Base-by-base conservation (phyloP, 2,797 vertebrate species). In the Sphenodon punctatus region DNA sequence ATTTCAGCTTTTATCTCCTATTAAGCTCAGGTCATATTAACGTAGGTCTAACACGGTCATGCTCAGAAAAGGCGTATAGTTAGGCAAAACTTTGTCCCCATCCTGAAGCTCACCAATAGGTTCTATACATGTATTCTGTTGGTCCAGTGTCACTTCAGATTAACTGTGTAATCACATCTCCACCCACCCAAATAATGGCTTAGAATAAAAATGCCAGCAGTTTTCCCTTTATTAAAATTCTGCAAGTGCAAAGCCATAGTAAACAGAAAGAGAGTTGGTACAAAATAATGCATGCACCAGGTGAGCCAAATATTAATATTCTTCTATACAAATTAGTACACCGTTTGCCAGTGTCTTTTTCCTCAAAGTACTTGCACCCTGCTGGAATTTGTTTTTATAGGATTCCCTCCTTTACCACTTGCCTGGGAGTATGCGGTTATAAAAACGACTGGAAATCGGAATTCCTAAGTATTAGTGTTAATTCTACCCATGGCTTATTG, bases 61-160 rank as follows among this genome's bases (percentile, higher is more conserved):
- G 20, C 6, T 27, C 13, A 6, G 34, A 48, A 55, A 27, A 48
- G 4, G 49, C 0, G 2, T 2, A 19, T 49, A 4, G 17, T 2
- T 42, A 1, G 32, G 49, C 30, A 19, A 22, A 56, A 34, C 32
- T 56, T 56, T 22, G 17, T 56, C 56, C 56, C 13, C 34, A 51
- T 61, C 34, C 15, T 55, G 4, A 7, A 60, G 49, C 36, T 16
- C 12, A 10, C 34, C 49, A 6, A 1, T 0, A 0, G 4, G 41
- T n/a, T 42, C 30, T 19, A 58, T 0, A 14, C 2, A 5, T n/a
- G n/a, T 7, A 1, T 0, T n/a, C 11, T 0, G 0, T 7, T 10
- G 11, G 1, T 1, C 59, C 15, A 34, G 15, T 6, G 13, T 8
- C 3, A 34, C 6, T 66, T 61, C 41, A 27, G 3, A 30, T 0